Base-by-base conservation (phyloP, 2,888 invertebrate genomes). In the Acholoe squamosa region DNA sequence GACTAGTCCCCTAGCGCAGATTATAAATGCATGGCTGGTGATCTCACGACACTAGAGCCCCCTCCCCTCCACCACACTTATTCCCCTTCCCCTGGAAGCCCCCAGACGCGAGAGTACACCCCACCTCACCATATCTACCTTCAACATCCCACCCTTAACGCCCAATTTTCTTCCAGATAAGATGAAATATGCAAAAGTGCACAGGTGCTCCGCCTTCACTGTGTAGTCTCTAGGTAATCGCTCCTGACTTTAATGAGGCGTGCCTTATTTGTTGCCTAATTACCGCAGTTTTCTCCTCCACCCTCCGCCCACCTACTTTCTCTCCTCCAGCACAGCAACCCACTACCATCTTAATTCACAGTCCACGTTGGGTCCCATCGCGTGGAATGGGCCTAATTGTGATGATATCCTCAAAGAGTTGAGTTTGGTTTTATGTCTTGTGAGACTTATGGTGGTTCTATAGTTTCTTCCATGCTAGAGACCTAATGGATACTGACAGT, bases 201-300 rank as follows among this genome's bases (percentile, higher is more conserved):
- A 52, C 86, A 86, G 86, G 86, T 86, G 86, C 86, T 19, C 28
- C 3, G 22, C 16, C 54, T 28, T 52, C 16, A 54, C 86, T 12
- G 28, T 25, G 86, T 54, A 52, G 86, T 84, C 43, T 84, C 84
- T 43, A 25, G 84, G 51, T 54, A 54, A 54, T 86, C 22, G 52
- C 28, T 25, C 43, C 84, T 5, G n/a, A 28, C 31, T 33, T 54
- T 86, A 86, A 84, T 86, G 51, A 86, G 56, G 86, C 28, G 86
- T 86, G 86, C 28, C 54, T 52, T 86, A 86, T 86, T 86, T 86
- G 86, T 86, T 54, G 86, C 51, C 86, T 86, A 86, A 86, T 86
- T 52, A 56, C 86, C 28, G 16, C 28, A n/a, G 43, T 43, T 43
- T 43, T 43, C 28, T 86, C 52, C 86, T 52, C 52, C 86, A 86